Base-by-base conservation (phyloP, 2,888 invertebrate species). In the Megastigmus dorsalis region DNA sequence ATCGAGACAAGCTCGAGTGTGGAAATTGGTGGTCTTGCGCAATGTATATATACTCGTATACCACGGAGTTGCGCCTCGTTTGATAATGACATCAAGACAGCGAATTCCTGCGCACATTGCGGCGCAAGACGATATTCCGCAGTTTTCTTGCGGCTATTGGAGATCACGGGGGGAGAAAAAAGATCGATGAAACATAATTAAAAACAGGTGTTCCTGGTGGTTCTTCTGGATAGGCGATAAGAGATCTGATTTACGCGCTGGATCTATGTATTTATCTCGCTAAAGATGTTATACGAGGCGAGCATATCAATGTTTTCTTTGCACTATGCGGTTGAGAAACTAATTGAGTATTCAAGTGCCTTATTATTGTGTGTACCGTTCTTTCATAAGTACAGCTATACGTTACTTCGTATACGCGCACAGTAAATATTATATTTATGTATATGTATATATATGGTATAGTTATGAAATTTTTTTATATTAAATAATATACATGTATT, bases 71-170 rank as follows among this genome's bases (percentile, higher is more conserved):
- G 38, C 28, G 38, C 28, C 38, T 60, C 36, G 63, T 60, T 52
- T 67, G 45, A 73, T 60, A 59, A 52, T 72, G 59, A 72, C 67
- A 60, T 62, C 67, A 45, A 30, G 57, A 5, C 26, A 10, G 28
- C 9, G 50, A 60, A 69, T 69, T 38, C 69, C 10, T 9, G 18
- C 3, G 26, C 20, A 23, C 15, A 38, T 5, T 45, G 28, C 18
- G 15, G 26, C 20, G 60, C 41, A 43, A 60, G 23, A 20, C 20
- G 43, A 43, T 60, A 30, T 33, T n/a, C n/a, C 20, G 9, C 9
- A 4, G 23, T 54, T 57, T 36, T 67, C 9, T 55, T 67, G n/a
- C n/a, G n/a, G n/a, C n/a, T n/a, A n/a, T n/a, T n/a, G n/a, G n/a
- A n/a, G n/a, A n/a, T n/a, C n/a, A n/a, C n/a, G n/a, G n/a, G n/a